phyloP scores from a whole-genome alignment of 2,797 vertebrate species.

The Chloroceryle amazona region DNA sequence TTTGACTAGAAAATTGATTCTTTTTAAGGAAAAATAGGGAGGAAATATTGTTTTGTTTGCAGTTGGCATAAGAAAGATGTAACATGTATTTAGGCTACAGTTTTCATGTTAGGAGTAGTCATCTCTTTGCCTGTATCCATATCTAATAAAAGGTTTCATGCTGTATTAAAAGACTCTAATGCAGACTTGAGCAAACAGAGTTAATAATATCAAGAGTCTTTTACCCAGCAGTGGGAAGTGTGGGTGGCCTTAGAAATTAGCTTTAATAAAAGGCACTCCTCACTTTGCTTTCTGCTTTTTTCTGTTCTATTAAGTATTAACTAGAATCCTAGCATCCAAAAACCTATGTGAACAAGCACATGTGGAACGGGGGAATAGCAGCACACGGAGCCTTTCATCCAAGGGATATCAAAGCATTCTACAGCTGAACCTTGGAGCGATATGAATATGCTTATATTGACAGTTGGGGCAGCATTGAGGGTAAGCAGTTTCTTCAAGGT shows the following conservation, averaged over 20 bases:
- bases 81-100: background rate
- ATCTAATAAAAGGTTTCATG: background rate
- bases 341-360: background rate
- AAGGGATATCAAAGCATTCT: background rate
- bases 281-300: constrained; percentile 19
- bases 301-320: constrained; percentile 4
- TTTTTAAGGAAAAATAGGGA: background rate
- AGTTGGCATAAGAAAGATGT: background rate
- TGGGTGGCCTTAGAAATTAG: constrained; percentile 63
- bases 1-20: background rate
- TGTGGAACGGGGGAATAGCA: background rate
- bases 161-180: background rate
- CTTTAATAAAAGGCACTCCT: constrained; percentile 44
- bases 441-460: background rate
- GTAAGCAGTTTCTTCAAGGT: background rate
- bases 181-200: background rate
- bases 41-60: background rate
- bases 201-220: background rate
- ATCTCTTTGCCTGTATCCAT: background rate
- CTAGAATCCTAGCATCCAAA: background rate
- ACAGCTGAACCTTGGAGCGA: background rate
- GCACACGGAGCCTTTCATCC: background rate
- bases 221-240: background rate
- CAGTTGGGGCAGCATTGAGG: background rate
- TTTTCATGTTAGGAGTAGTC: background rate